Evolutionary conservation across 35 echinoderm and acorn worm species (phyloP), one percentile per base, ranked within the genome.

Genomic region (Antedon bifida): DNA sequence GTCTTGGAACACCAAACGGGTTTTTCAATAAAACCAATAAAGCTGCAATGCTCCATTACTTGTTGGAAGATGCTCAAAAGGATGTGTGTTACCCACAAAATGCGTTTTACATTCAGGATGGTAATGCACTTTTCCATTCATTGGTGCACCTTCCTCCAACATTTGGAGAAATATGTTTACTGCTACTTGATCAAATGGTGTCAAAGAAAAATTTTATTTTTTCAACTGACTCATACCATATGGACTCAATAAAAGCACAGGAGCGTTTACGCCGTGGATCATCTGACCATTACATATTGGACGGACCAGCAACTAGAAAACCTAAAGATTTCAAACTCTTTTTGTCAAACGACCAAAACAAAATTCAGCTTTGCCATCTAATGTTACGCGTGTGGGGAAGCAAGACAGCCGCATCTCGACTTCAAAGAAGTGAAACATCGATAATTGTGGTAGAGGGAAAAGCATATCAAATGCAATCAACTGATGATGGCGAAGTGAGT

Each of bases 1-100:
- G 84, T 34, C 74, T 90, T 29, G 91, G 88, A 5, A 94, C 91
- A 5, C 34, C 91, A 36, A 84, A 94, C 75, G 81, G 85, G 0
- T 94, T 83, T 84, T 83, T 90, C 30, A 45, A 17, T 19, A 87
- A 84, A 76, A 94, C 91, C 0, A 74, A 87, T 73, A 94, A 94
- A 28, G 84, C 91, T 12, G 33, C 56, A 10, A 78, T 82, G 38
- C 32, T 90, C 7, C 91, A 94, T 39, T 87, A 34, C 45, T 11
- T 94, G 8, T 35, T 74, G 36, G 79, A 89, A 34, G 87, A 93
- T 78, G 56, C 28, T 14, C 7, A 32, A 36, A 75, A 86, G 12
- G 10, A 75, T n/a, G 80, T 83, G 21, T 45, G 30, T 1, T 83
- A 83, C 30, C 80, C 84, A 32, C 42, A 87, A 30, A 75, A 86